These are phyloP conservation scores for Ylistrum balloti DNA, from an alignment of 1,140 invertebrate genomes.

Conservation along the genomic window DNA sequence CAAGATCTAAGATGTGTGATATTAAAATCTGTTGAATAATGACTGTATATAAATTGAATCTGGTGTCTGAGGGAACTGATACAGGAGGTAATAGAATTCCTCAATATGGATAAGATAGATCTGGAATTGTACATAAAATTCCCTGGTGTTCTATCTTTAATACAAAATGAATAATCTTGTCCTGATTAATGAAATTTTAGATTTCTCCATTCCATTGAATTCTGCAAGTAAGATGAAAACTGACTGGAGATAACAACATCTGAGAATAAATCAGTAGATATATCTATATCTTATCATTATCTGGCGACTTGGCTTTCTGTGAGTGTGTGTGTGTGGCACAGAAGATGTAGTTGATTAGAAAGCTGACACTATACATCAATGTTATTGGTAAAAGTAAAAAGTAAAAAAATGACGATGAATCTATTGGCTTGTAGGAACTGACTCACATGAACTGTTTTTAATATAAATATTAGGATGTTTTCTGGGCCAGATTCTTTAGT, in stretches of 20 bases:
- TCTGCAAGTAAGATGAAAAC: not conserved
- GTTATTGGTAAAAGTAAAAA: not conserved
- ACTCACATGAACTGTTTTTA: too few relatives aligned
- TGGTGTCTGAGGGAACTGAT: not conserved
- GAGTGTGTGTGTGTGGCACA: not conserved
- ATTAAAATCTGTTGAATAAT: not conserved
- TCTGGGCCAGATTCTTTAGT: not conserved
- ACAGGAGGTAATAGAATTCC: not conserved
- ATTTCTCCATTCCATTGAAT: not conserved
- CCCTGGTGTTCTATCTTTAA: not conserved
- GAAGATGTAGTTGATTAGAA: too few relatives aligned
- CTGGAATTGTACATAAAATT: not conserved
- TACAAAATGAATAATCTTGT: slow-evolving; percentile 24
- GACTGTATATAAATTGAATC: not conserved
- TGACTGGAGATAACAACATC: not conserved
- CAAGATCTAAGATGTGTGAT: not conserved
- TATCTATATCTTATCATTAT: not conserved
- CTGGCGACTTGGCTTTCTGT: not conserved
- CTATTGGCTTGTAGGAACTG: too few relatives aligned
- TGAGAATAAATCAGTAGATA: not conserved
- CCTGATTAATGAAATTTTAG: not conserved
- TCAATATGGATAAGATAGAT: not conserved
- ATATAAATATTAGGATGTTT: too few relatives aligned
- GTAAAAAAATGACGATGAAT: not conserved
- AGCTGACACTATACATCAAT: not conserved